These are phyloP conservation scores for Laspeyria flexula DNA, from an alignment of 2,888 invertebrate genomes.

Conservation along the genomic window DNA sequence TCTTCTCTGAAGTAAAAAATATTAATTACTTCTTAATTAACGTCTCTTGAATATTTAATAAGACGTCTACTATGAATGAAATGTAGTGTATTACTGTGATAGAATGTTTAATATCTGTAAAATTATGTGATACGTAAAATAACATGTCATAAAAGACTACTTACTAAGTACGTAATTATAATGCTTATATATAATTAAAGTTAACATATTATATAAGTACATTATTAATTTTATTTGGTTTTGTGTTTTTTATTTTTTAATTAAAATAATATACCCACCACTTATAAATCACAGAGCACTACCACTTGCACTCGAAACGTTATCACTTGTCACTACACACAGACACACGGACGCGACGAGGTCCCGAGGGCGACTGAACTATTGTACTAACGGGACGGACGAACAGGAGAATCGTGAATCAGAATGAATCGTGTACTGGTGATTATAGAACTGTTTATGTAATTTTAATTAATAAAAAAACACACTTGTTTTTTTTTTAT, in stretches of 20 bases:
- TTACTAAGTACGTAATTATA: no score
- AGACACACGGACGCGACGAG: constrained; percentile 56
- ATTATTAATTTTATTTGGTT: no score
- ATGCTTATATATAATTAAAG: no score
- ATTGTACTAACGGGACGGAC: constrained; percentile 40
- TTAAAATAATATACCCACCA: constrained; percentile 24
- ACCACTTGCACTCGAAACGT: constrained; percentile 40
- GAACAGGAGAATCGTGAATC: constrained; percentile 16
- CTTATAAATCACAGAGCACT: constrained; percentile 28
- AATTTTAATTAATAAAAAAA: background rate
- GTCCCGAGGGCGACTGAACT: constrained; percentile 71
- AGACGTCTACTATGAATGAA: no score
- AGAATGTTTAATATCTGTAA: no score
- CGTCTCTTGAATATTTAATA: constrained; percentile 4
- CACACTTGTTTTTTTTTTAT: background rate
- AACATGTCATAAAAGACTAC: no score
- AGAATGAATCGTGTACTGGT: constrained; percentile 40
- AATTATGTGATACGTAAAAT: no score
- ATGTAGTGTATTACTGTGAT: no score
- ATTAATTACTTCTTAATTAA: background rate
- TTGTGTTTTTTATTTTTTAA: background rate
- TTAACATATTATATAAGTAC: no score
- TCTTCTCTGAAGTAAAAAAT: no score
- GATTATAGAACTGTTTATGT: constrained; percentile 15
- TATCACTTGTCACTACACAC: constrained; percentile 38